Percentiles rank a stretch among this genome's conserved stretches.
Evolutionary conservation across 2,113 vertebrate species (phyloP).

Genomic region (Mesoclemmys tuberculata): DNA sequence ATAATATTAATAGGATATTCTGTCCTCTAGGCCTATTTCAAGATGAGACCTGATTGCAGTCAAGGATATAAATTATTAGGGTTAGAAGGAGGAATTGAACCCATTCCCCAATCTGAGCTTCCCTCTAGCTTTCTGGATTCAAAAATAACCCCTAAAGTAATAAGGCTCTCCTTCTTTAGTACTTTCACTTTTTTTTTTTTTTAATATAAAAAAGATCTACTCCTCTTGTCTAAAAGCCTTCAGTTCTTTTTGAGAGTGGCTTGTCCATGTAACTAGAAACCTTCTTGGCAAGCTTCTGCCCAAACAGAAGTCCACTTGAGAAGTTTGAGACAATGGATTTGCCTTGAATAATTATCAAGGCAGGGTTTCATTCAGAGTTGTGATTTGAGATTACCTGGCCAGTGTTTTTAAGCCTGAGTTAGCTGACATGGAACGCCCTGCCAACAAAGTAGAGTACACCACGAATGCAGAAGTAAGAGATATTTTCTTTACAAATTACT

Average conservation of each 20-base stretch:
- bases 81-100: neutral
- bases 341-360: neutral
- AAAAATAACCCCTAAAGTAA: neutral
- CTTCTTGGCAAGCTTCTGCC: neutral
- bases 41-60: neutral
- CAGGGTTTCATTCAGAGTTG: neutral
- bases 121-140: neutral
- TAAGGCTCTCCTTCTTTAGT: neutral
- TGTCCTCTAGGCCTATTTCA: neutral
- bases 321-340: neutral
- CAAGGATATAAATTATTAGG: neutral
- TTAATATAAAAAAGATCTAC: neutral
- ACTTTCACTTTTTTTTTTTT: neutral
- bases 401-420: neutral
- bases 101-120: neutral
- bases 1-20: neutral
- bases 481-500: neutral
- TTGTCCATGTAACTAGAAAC: neutral
- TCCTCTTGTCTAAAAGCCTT: neutral
- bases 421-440: neutral
- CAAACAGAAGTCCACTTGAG: neutral
- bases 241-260: neutral
- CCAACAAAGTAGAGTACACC: rapidly evolving
- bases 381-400: rapidly evolving
- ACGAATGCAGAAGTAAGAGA: neutral